Evolutionary conservation across 2,797 vertebrate species (phyloP).

Genomic region (Tenualosa ilisha): DNA sequence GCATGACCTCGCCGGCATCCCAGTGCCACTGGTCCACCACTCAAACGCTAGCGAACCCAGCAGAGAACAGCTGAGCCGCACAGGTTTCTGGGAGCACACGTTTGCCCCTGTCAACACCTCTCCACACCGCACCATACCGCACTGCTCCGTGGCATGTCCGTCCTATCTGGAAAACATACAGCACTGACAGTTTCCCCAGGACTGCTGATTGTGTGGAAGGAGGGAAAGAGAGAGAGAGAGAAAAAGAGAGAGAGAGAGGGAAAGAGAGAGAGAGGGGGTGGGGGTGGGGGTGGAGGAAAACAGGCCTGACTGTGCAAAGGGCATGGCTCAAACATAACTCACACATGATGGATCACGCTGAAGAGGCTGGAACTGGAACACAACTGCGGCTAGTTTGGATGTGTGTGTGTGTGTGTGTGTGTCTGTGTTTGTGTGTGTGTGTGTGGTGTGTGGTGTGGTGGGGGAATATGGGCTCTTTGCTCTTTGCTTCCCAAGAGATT

Average conservation of each 20-base stretch:
- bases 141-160: neutral
- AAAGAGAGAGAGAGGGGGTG: neutral
- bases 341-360: constrained; percentile 11
- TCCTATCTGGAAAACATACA: neutral
- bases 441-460: too few relatives aligned
- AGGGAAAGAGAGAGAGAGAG: neutral
- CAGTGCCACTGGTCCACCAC: neutral
- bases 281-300: neutral
- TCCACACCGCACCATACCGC: neutral
- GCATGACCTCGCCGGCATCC: neutral
- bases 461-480: constrained; percentile 37
- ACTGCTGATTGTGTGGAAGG: neutral
- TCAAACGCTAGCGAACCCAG: neutral
- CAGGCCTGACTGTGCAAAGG: constrained; percentile 5
- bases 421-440: too few relatives aligned
- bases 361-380: neutral
- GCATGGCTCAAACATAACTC: neutral
- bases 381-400: neutral
- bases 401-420: too few relatives aligned
- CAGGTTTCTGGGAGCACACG: neutral
- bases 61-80: neutral
- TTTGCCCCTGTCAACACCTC: neutral
- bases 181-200: neutral
- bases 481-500: neutral
- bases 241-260: neutral